These are phyloP conservation scores for Cyclophora punctaria DNA, from an alignment of 2,888 invertebrate genomes.

Conservation along the genomic window DNA sequence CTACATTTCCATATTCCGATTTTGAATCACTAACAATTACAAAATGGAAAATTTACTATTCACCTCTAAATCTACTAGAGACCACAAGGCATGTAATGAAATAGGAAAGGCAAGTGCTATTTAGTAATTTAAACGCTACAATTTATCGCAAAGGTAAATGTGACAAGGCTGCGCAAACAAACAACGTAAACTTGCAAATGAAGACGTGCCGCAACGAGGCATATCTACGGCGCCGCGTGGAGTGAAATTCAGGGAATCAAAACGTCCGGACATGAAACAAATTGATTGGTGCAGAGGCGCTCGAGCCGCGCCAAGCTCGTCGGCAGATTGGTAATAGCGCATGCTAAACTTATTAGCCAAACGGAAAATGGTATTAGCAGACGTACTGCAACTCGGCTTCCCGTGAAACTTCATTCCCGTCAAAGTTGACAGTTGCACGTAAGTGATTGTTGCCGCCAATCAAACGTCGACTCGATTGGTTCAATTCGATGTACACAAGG, in stretches of 20 bases:
- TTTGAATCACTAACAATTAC: constrained; percentile 62
- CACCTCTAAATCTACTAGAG: constrained; percentile 26
- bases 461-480: constrained; percentile 56
- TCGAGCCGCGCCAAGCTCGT: constrained; percentile 51
- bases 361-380: constrained; percentile 72
- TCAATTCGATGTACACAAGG: constrained; percentile 32
- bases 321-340: constrained; percentile 71
- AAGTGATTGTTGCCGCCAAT: constrained; percentile 71
- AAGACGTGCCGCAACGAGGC: constrained; percentile 55
- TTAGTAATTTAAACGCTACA: constrained; percentile 20
- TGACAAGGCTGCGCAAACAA: constrained; percentile 39
- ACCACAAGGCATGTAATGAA: constrained; percentile 13
- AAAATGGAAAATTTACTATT: constrained; percentile 41
- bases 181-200: constrained; percentile 57
- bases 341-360: constrained; percentile 74
- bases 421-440: constrained; percentile 61
- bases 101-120: constrained; percentile 9
- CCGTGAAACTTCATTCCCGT: constrained; percentile 63
- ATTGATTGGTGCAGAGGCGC: constrained; percentile 67
- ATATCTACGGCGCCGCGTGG: constrained; percentile 41
- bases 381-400: constrained; percentile 47
- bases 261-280: constrained; percentile 67
- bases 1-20: constrained; percentile 67
- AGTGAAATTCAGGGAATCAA: constrained; percentile 62
- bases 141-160: constrained; percentile 30